phyloP scores from a whole-genome alignment of 2,888 invertebrate genomes.

The Eurytoma californica region DNA sequence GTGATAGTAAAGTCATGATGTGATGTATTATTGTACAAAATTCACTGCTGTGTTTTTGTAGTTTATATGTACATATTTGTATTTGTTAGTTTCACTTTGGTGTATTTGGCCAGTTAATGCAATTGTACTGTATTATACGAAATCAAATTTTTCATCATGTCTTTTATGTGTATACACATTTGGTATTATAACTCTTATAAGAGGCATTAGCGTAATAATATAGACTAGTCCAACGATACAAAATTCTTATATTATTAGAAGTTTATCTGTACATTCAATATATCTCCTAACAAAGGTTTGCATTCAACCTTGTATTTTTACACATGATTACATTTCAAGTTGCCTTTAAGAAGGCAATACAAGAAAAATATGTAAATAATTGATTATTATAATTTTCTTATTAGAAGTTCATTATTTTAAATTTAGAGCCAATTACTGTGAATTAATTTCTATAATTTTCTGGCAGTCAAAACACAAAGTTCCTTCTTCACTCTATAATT shows the following conservation, averaged over 20 bases:
- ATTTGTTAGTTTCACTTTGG: slow-evolving; percentile 24
- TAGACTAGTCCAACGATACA: slow-evolving; percentile 58
- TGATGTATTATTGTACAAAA: slow-evolving; percentile 34
- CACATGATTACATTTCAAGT: slow-evolving; percentile 32
- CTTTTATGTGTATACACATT: slow-evolving; percentile 43
- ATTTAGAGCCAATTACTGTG: slow-evolving; percentile 35
- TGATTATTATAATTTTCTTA: slow-evolving; percentile 10
- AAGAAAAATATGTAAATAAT: slow-evolving; percentile 43
- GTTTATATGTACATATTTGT: slow-evolving; percentile 17
- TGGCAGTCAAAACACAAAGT: slow-evolving; percentile 44
- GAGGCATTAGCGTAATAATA: slow-evolving; percentile 46
- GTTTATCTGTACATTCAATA: slow-evolving; percentile 56
- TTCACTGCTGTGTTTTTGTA: neutral
- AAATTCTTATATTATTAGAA: slow-evolving; percentile 56
- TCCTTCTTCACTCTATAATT: slow-evolving; percentile 13
- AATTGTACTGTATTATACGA: slow-evolving; percentile 16
- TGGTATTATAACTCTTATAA: slow-evolving; percentile 36
- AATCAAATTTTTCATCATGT: slow-evolving; percentile 33
- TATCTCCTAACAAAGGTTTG: slow-evolving; percentile 41
- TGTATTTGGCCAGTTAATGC: slow-evolving; percentile 31
- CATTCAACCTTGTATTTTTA: slow-evolving; percentile 37
- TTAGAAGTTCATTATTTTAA: slow-evolving; percentile 15
- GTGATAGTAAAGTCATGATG: slow-evolving; percentile 8
- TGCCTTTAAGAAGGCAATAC: slow-evolving; percentile 17
- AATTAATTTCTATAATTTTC: slow-evolving; percentile 34